Conservation (phyloP, 30 jellyfish, hydroid and myxozoan species). For the Chrysaora quinquecirrha region DNA sequence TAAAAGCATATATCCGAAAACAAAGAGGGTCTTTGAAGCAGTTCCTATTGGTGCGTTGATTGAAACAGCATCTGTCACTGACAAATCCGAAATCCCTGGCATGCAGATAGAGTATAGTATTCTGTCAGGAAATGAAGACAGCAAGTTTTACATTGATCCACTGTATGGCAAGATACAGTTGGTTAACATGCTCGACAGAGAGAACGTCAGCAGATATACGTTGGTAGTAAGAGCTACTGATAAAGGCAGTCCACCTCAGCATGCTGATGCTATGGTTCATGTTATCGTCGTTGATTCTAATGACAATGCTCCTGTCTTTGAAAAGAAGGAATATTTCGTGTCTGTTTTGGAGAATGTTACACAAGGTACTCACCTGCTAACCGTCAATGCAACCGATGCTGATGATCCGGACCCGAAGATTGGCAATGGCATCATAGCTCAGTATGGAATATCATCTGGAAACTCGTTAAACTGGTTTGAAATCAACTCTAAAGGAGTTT, state of each 20-base stretch:
- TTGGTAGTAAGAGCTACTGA: conserved; percentile 86
- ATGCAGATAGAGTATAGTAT: conserved; percentile 78
- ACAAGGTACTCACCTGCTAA: conserved; percentile 51
- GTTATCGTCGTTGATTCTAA: conserved; percentile 80
- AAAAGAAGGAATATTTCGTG: conserved; percentile 53
- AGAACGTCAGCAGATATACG: conserved; percentile 50
- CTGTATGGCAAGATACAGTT: conserved; percentile 72
- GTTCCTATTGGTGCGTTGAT: conserved; percentile 74
- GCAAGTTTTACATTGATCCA: conserved; percentile 72
- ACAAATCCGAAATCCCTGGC: conserved; percentile 64
- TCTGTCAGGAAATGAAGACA: conserved; percentile 65
- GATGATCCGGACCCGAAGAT: conserved; percentile 85
- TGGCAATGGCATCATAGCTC: conserved; percentile 79
- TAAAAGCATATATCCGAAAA: conserved; percentile 39
- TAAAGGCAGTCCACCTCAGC: conserved; percentile 64
- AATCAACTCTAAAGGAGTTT: conserved; percentile 78
- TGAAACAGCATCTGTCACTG: conserved; percentile 68
- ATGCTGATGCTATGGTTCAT: conserved; percentile 50
- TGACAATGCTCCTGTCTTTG: conserved; percentile 86
- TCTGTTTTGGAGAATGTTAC: conserved; percentile 76
- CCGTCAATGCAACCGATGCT: conserved; percentile 91
- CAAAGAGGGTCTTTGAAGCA: conserved; percentile 59
- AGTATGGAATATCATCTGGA: conserved; percentile 86
- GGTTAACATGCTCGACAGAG: conserved; percentile 85
- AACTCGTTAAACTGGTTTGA: conserved; percentile 86